Conservation (phyloP, 2,797 vertebrate genomes). For the Philypnodon macrostomus region DNA sequence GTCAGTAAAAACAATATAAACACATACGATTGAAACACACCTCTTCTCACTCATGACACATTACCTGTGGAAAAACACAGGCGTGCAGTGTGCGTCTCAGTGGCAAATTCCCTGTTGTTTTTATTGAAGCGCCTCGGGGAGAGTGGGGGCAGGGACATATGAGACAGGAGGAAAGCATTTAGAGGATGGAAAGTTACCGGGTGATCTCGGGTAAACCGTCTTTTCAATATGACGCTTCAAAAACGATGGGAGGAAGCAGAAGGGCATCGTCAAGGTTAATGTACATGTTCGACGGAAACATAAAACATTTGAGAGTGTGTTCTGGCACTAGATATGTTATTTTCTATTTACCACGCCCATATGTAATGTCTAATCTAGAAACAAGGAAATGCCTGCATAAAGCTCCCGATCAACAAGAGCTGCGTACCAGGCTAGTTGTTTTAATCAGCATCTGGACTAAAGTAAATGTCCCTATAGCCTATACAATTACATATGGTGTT, state of each 20-base stretch:
- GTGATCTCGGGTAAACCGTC: slow-evolving; percentile 18
- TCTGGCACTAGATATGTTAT: neutral
- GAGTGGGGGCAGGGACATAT: slow-evolving; percentile 26
- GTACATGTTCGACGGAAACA: too few species aligned
- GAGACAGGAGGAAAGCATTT: neutral
- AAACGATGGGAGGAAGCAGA: too few species aligned
- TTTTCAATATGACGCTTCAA: neutral
- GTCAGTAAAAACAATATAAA: slow-evolving; percentile 45
- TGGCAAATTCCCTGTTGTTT: slow-evolving; percentile 61
- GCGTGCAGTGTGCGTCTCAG: slow-evolving; percentile 27
- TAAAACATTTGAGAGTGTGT: neutral
- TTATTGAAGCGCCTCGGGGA: slow-evolving; percentile 49
- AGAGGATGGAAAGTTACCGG: slow-evolving; percentile 22
- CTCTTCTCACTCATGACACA: slow-evolving; percentile 15
- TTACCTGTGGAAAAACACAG: slow-evolving; percentile 69
- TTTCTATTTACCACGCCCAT: neutral
- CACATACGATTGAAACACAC: slow-evolving; percentile 40
- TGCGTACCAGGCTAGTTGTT: neutral
- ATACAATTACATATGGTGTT: neutral
- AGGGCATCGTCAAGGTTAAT: too few species aligned
- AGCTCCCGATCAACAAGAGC: slow-evolving; percentile 2
- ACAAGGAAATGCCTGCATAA: slow-evolving; percentile 8
- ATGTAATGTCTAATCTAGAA: slow-evolving; percentile 10
- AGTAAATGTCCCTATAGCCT: neutral
- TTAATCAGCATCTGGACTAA: neutral